Evolutionary conservation across 1,140 invertebrate genomes (phyloP).

Genomic region (Halyomorpha halys): DNA sequence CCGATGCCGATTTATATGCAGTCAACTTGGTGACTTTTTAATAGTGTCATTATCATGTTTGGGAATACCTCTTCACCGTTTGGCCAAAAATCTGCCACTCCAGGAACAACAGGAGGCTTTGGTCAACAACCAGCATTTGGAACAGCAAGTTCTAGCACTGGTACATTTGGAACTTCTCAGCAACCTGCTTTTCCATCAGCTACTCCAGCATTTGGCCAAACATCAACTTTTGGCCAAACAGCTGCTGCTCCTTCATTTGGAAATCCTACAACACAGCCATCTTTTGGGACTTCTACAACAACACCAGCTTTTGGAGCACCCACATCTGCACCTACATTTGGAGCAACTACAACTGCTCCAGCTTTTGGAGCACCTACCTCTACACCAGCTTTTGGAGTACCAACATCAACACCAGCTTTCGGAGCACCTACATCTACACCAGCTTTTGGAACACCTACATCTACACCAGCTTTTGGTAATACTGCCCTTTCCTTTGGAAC

Average conservation of each 20-base stretch:
- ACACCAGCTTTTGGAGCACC: not conserved
- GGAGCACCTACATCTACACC: not conserved
- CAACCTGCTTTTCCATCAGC: not conserved
- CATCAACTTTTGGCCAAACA: conserved; percentile 1
- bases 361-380: not conserved
- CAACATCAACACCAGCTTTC: conserved; percentile 1
- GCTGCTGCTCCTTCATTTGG: not conserved
- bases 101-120: not conserved
- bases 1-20: no score
- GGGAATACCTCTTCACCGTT: conserved; percentile 10
- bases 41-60: not conserved
- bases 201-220: conserved; percentile 6
- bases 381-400: not conserved
- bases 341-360: not conserved
- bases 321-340: not conserved
- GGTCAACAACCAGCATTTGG: conserved; percentile 4
- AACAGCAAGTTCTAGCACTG: not conserved
- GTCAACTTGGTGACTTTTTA: no score
- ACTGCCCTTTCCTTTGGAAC: conserved; percentile 1
- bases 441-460: not conserved
- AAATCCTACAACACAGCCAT: conserved; percentile 1
- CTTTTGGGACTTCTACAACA: not conserved
- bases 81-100: not conserved
- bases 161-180: not conserved
- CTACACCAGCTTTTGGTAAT: not conserved